Evolutionary conservation across 1,140 invertebrate genomes (phyloP).

Genomic region (Bombus difficillimus): DNA sequence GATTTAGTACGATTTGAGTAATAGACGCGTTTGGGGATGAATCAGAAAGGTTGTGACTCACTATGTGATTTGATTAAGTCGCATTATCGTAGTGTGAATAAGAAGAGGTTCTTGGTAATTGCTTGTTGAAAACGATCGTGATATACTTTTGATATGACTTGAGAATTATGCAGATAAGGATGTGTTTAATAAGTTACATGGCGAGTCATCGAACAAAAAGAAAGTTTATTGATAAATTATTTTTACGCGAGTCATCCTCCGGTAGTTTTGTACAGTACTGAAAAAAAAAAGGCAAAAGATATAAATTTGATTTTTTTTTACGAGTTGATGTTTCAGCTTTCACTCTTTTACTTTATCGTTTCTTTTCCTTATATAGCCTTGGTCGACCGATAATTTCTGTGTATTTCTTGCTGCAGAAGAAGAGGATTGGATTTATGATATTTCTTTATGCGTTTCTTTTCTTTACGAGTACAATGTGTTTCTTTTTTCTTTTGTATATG

Average conservation of each 20-base stretch:
- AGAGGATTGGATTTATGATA: constrained; percentile 1
- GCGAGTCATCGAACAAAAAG: neutral
- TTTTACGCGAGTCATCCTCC: neutral
- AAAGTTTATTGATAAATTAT: neutral
- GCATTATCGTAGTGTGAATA: neutral
- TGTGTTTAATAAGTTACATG: no score
- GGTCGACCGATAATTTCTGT: neutral
- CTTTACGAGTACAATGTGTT: neutral
- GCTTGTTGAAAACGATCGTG: no score
- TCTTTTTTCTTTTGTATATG: neutral
- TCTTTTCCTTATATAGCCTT: constrained; percentile 2
- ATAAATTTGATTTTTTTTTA: neutral
- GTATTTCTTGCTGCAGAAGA: neutral
- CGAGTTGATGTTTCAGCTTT: neutral
- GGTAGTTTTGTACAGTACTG: neutral
- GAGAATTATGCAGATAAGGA: no score
- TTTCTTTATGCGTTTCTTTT: neutral
- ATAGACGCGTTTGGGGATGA: neutral
- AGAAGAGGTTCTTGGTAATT: no score
- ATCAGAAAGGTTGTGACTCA: neutral
- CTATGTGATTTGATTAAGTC: no score
- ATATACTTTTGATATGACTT: no score
- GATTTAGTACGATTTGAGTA: no score
- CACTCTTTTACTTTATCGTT: neutral
- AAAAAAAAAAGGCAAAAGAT: neutral